Evolutionary conservation across 2,888 invertebrate genomes (phyloP), one percentile per base, ranked within the genome.

Genomic region (Tridacna gigas): DNA sequence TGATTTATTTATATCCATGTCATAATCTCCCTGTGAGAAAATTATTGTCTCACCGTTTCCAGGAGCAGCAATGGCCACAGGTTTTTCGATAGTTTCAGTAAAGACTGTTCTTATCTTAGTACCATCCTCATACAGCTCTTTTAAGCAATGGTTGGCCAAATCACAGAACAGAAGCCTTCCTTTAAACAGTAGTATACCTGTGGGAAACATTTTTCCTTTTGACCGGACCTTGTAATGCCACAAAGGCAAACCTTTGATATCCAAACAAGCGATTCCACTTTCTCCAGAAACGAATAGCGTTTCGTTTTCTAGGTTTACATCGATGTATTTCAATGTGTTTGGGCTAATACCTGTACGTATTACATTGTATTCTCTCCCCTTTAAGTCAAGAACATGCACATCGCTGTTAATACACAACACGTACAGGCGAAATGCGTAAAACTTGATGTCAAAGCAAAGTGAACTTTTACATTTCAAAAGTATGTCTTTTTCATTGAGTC

Each of bases 1-100:
- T 22, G 86, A 74, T 51, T 82, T 86, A 3, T 75, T 80, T 9
- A 77, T 60, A 0, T 60, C 65, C 79, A 86, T 75, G 25, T 86
- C 80, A 25, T 83, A 83, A 77, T 86, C 82, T 20, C 82, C 86
- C 67, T 86, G 86, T 7, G 78, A 69, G 9, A 86, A 76, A 75
- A 82, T 78, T 20, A 83, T 13, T 9, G 28, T 69, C 4, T 77
- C 78, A 66, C 78, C 73, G 69, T 61, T 48, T 18, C n/a, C 51
- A 7, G 80, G 71, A 13, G 51, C n/a, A 18, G 75, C 67, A 20
- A 86, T 60, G 22, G 86, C 78, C 9, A 86, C 80, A 7, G 86
- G 86, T 25, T 75, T 80, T 56, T 86, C 86, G 11, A 83, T 48
- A 0, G 61, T 69, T 18, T 74, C 82, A 20, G 60, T 75, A 37